Evolutionary conservation across 2,113 vertebrate genomes (phyloP).

Genomic region (Neofelis nebulosa): DNA sequence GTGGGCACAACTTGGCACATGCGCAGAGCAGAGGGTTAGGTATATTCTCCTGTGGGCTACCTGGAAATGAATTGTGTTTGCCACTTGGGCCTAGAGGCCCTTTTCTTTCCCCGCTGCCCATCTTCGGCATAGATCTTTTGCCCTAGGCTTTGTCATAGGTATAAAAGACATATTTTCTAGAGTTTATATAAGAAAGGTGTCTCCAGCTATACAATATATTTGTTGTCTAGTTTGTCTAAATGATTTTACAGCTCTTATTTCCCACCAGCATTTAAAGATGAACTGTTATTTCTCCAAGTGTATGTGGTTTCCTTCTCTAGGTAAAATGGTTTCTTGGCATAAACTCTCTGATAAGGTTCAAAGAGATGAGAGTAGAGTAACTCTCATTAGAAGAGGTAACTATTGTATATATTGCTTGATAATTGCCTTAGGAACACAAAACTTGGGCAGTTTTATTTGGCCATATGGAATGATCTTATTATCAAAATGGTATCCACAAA

Average conservation of each 20-base stretch:
- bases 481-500: background rate
- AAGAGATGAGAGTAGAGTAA: background rate
- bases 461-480: background rate
- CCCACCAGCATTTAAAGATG: fast-evolving
- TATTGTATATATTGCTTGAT: background rate
- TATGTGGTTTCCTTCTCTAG: background rate
- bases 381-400: background rate
- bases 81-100: fast-evolving
- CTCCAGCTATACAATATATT: background rate
- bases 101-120: fast-evolving
- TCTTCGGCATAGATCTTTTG: background rate
- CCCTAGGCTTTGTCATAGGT: background rate
- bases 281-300: background rate
- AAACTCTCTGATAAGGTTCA: background rate
- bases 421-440: background rate
- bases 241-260: background rate
- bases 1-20: fast-evolving
- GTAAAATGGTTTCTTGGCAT: background rate
- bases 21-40: background rate
- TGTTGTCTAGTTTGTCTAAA: background rate
- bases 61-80: fast-evolving
- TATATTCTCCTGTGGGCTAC: fast-evolving
- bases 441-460: background rate
- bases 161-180: background rate
- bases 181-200: background rate